A percentile compares a stretch with the other conserved stretches of the same genome.
phyloP scores from a whole-genome alignment of 2,888 invertebrate genomes.

The Pinctada fucata region DNA sequence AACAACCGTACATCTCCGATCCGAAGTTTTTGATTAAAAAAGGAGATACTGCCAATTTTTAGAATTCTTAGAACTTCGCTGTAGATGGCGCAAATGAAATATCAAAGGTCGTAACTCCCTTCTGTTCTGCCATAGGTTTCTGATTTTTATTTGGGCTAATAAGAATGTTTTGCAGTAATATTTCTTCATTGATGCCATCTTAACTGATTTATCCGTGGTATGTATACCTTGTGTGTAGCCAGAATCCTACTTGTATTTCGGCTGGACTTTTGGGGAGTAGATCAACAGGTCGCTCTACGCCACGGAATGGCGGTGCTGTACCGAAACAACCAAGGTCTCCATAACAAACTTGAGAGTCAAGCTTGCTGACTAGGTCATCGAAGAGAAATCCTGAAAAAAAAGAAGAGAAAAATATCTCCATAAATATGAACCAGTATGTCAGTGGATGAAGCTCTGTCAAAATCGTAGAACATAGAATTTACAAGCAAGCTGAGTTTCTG shows the following conservation, averaged over 20 bases:
- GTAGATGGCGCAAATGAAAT: no score
- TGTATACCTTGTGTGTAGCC: constrained; percentile 53
- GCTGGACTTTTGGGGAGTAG: constrained; percentile 50
- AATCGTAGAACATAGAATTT: no score
- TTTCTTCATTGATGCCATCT: not conserved
- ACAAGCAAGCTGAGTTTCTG: no score
- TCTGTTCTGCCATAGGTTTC: no score
- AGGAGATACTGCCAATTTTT: no score
- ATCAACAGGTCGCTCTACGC: constrained; percentile 82
- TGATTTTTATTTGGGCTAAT: no score
- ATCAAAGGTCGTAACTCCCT: no score
- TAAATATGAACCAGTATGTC: not conserved
- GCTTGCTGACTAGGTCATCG: constrained; percentile 29
- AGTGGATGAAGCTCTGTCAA: no score
- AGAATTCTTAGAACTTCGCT: no score
- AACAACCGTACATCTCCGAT: no score
- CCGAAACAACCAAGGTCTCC: constrained; percentile 93
- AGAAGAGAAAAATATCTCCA: not conserved
- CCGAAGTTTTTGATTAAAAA: no score
- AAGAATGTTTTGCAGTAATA: not conserved
- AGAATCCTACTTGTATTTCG: constrained; percentile 48
- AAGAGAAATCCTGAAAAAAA: constrained; percentile 41
- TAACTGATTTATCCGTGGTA: no score
- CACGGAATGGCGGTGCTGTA: constrained; percentile 81
- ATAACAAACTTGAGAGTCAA: constrained; percentile 84